Evolutionary conservation across 2,113 vertebrate genomes (phyloP).

Genomic region (Struthio camelus): DNA sequence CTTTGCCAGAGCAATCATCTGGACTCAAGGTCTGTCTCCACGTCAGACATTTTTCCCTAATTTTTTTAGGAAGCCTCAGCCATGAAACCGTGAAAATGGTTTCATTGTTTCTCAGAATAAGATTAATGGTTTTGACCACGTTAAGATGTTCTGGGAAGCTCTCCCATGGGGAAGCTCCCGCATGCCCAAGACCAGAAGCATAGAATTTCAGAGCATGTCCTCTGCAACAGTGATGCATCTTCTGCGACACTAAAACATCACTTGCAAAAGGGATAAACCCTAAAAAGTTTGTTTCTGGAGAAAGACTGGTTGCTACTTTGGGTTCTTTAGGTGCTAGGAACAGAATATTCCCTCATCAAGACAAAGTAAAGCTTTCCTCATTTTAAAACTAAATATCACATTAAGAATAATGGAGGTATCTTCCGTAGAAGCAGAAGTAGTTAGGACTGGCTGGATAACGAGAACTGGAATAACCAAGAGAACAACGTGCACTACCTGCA

Average conservation of each 20-base stretch:
- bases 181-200: not conserved
- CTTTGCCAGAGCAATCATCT: not conserved
- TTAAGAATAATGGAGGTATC: not conserved
- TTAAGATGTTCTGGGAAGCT: not conserved
- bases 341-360: not conserved
- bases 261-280: not conserved
- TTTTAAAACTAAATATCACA: not conserved
- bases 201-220: not conserved
- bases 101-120: not conserved
- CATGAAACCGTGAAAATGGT: not conserved
- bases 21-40: not conserved
- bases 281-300: not conserved
- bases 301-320: not conserved
- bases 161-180: not conserved
- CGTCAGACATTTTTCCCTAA: not conserved
- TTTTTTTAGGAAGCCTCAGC: not conserved
- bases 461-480: not conserved
- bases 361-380: not conserved
- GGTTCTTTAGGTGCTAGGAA: not conserved
- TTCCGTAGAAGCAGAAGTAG: not conserved
- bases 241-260: not conserved
- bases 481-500: fast-evolving
- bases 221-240: not conserved
- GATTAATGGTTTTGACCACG: not conserved
- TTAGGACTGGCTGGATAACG: not conserved